Conservation (phyloP, 2,888 invertebrate species). For the Hartigia nigra region DNA sequence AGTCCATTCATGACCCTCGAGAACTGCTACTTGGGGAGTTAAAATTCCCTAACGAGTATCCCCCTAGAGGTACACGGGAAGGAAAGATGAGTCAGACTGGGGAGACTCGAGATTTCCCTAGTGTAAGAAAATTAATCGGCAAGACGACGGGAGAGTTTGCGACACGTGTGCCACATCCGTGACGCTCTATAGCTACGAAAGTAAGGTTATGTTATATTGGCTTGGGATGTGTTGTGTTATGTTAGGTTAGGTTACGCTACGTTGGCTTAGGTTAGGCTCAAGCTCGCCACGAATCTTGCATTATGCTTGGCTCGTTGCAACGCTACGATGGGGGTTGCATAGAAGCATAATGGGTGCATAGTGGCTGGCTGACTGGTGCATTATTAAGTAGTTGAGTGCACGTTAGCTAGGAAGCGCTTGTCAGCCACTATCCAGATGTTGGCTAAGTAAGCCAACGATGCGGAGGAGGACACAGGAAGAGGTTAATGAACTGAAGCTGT, state of each 20-base stretch:
- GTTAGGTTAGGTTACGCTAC: background rate
- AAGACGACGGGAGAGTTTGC: background rate
- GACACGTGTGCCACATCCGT: background rate
- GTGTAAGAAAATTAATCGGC: background rate
- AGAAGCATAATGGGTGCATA: slow-evolving; percentile 56
- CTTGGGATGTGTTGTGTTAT: background rate
- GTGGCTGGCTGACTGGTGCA: slow-evolving; percentile 58
- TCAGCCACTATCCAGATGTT: slow-evolving; percentile 48
- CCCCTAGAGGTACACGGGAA: background rate
- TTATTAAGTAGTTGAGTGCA: slow-evolving; percentile 61
- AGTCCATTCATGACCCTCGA: background rate
- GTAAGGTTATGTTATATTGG: background rate
- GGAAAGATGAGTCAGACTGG: background rate
- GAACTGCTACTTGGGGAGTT: background rate
- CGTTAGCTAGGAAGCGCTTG: slow-evolving; percentile 56
- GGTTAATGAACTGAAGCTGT: background rate
- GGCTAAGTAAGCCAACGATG: slow-evolving; percentile 8
- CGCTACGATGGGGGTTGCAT: slow-evolving; percentile 32
- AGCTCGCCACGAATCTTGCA: slow-evolving; percentile 23
- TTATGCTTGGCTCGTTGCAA: slow-evolving; percentile 27
- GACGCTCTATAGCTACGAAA: background rate
- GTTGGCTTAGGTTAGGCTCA: background rate
- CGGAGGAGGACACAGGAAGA: background rate
- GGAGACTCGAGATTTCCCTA: background rate
- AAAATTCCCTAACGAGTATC: background rate